Evolutionary conservation across 53 echinoderm and acorn worm genomes (phyloP), one percentile per base, ranked within the genome.

Genomic region (Temnopleurus reevesii): DNA sequence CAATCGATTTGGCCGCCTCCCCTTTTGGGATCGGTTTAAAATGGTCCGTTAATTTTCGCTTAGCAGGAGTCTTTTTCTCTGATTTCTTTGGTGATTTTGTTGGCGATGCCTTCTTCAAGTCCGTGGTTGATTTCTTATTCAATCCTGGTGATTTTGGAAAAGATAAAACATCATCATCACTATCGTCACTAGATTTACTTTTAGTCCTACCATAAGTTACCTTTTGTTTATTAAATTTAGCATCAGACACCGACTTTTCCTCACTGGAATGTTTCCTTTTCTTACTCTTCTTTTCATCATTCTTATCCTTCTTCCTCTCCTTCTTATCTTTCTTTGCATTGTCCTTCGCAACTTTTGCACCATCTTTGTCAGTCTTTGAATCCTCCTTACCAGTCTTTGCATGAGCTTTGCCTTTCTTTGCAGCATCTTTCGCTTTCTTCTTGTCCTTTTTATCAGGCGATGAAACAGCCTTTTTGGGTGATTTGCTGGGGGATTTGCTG

Each of bases 71-170:
- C 49, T 76, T 90, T 63, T 29, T 76, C 34, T 81, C 59, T 4
- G 55, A 53, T 51, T 90, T 93, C 38, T 59, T 55, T 12, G 80
- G 84, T 4, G 92, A 81, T 30, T 92, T 92, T 85, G 46, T 65
- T 9, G 53, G 36, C 2, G 71, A 41, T 38, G n/a, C 21, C 18
- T 53, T 53, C 9, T 27, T 38, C 12, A 61, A 60, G 43, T 71
- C 35, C 34, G 53, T 17, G 10, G 19, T 24, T 31, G 71, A n/a
- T 23, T n/a, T 87, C 31, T 71, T 77, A 15, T 10, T 49, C 34
- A 47, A 12, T 17, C 55, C 17, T 58, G 47, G 23, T 18, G 66
- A 76, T 35, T 83, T 44, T 33, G 59, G 53, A 5, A 46, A 41
- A 5, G 71, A 77, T 47, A 45, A 46, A 35, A 53, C 58, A 60